phyloP scores from a whole-genome alignment of 2,888 invertebrate genomes.

The Globia sparganii region DNA sequence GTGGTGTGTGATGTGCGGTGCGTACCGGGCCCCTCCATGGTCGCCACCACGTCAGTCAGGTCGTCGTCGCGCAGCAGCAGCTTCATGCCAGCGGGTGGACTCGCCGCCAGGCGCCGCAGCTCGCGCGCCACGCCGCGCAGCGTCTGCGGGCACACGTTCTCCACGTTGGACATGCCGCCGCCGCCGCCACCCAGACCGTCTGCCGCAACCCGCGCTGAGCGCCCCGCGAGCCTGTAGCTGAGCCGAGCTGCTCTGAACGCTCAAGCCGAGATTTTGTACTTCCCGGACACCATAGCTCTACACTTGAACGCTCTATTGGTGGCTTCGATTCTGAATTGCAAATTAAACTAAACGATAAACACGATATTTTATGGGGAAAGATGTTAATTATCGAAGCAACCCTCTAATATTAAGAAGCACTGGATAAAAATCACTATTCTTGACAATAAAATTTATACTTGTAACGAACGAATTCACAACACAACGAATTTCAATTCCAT shows the following conservation, averaged over 20 bases:
- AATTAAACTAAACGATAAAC: not conserved
- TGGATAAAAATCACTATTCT: not conserved
- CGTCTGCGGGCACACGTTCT: constrained; percentile 98
- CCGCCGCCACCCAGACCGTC: constrained; percentile 21
- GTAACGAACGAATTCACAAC: not conserved
- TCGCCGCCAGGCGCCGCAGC: constrained; percentile 94
- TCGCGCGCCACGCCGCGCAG: constrained; percentile 97
- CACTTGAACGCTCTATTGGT: not conserved
- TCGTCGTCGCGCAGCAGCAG: constrained; percentile 97
- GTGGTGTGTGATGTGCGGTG: not conserved
- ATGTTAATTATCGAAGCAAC: not conserved
- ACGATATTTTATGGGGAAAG: not conserved
- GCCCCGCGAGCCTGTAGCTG: constrained; percentile 9
- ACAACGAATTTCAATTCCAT: constrained; percentile 16
- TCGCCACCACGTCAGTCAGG: constrained; percentile 97
- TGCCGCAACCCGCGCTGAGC: constrained; percentile 7
- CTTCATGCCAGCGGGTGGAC: constrained; percentile 97
- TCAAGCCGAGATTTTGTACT: constrained; percentile 24
- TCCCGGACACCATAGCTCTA: constrained; percentile 28
- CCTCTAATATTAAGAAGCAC: not conserved
- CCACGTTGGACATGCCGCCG: constrained; percentile 94
- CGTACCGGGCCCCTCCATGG: constrained; percentile 95
- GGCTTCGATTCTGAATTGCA: constrained; percentile 7
- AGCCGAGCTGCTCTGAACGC: constrained; percentile 3
- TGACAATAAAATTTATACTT: not conserved